These are phyloP conservation scores for Drosophila mauritiana DNA, from an alignment of 1,140 invertebrate genomes.

Conservation along the genomic window DNA sequence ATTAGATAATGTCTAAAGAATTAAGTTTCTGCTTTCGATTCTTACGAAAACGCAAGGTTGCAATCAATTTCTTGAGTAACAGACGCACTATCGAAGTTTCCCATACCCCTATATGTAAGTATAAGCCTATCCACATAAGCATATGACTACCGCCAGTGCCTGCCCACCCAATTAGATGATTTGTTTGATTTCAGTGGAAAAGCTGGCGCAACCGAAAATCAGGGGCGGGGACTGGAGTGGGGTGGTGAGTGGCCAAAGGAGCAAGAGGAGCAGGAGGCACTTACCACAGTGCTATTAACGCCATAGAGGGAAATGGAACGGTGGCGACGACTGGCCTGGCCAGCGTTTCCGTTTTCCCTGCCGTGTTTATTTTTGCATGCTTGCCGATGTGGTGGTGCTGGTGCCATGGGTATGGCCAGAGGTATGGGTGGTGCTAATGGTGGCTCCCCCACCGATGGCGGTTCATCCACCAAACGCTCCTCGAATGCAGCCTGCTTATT, in stretches of 20 bases:
- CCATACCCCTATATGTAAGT: neutral
- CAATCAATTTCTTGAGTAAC: constrained; percentile 10
- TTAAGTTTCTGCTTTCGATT: too few relatives aligned
- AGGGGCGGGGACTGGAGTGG: neutral
- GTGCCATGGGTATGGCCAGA: neutral
- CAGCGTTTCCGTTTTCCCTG: constrained; percentile 64
- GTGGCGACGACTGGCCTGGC: constrained; percentile 64
- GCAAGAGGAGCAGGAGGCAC: constrained; percentile 28
- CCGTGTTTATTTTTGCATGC: constrained; percentile 58
- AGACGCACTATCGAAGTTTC: neutral
- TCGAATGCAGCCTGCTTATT: constrained; percentile 52
- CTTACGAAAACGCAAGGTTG: neutral
- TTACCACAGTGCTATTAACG: constrained; percentile 80
- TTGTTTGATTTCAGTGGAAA: constrained; percentile 73
- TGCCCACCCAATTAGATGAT: constrained; percentile 74
- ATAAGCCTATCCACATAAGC: neutral
- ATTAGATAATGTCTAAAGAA: too few relatives aligned
- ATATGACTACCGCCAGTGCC: constrained; percentile 54
- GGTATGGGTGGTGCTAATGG: constrained; percentile 6
- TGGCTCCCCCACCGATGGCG: constrained; percentile 16
- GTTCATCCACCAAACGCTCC: constrained; percentile 33
- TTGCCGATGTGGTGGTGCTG: constrained; percentile 20
- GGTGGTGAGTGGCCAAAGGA: neutral
- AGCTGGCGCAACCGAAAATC: constrained; percentile 18
- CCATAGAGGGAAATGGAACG: constrained; percentile 77